Conservation (phyloP, 1,140 invertebrate genomes). For the Choristoneura fumiferana region DNA sequence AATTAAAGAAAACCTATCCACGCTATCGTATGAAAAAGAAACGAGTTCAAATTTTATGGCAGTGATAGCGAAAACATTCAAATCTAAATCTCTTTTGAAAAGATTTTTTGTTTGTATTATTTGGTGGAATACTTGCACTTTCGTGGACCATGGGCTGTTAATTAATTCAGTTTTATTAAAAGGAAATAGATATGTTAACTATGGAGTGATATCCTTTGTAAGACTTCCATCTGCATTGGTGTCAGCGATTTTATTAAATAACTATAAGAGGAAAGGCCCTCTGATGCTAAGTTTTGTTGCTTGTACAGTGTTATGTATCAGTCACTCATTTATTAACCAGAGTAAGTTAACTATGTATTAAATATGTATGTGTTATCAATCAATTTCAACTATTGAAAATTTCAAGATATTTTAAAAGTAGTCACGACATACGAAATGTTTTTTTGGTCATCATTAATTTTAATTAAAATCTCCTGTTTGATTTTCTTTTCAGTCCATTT, state of each 20-base stretch:
- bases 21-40: neutral
- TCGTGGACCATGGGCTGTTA: conserved; percentile 87
- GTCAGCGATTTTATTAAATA: conserved; percentile 33
- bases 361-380: no score
- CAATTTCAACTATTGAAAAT: neutral
- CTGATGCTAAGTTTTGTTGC: neutral
- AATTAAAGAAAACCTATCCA: neutral
- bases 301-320: conserved; percentile 8
- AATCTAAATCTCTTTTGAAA: conserved; percentile 16
- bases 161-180: conserved; percentile 84
- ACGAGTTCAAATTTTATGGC: neutral
- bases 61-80: conserved; percentile 12
- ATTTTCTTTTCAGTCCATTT: no score
- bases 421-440: no score
- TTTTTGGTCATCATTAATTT: no score
- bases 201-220: conserved; percentile 79
- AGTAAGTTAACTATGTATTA: conserved; percentile 7
- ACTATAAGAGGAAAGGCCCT: conserved; percentile 16
- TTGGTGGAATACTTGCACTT: conserved; percentile 82
- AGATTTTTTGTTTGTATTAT: conserved; percentile 77
- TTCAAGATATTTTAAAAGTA: no score
- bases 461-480: no score
- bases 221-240: conserved; percentile 83
- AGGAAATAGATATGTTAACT: conserved; percentile 82
- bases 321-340: conserved; percentile 16